Evolutionary conservation across 2,888 invertebrate species (phyloP).

Genomic region (Anodontia alba): DNA sequence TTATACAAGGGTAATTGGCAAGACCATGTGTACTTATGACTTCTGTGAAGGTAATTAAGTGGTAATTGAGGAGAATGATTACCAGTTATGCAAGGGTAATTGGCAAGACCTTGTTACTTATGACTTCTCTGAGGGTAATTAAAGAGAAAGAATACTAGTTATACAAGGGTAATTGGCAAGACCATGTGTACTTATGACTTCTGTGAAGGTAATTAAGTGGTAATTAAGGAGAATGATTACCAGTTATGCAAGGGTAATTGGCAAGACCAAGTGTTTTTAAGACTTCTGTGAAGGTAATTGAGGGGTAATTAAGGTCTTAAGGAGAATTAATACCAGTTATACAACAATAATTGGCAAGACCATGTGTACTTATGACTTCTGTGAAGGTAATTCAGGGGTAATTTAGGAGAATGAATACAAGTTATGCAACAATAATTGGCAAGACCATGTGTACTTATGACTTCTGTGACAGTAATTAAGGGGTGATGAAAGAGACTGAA

Average conservation of each 20-base stretch:
- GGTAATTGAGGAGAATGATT: too few relatives aligned
- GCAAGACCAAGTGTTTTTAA: conserved; percentile 98
- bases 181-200: conserved; percentile 99
- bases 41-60: conserved; percentile 92
- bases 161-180: conserved; percentile 93
- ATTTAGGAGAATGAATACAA: too few relatives aligned
- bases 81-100: too few relatives aligned
- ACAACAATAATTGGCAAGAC: conserved; percentile 95
- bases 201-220: conserved; percentile 89
- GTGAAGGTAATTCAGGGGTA: conserved; percentile 88
- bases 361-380: conserved; percentile 99
- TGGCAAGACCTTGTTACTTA: conserved; percentile 98
- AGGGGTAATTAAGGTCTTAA: too few relatives aligned
- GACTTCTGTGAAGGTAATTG: conserved; percentile 94
- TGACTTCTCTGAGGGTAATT: conserved; percentile 94
- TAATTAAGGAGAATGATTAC: too few relatives aligned
- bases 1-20: too few relatives aligned
- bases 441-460: conserved; percentile 99
- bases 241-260: conserved; percentile 82
- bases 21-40: conserved; percentile 98
- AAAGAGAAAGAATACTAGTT: conserved; percentile 73
- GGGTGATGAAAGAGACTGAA: too few relatives aligned
- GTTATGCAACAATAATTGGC: conserved; percentile 86
- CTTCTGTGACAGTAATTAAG: conserved; percentile 93
- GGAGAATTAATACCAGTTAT: conserved; percentile 74